phyloP scores from a whole-genome alignment of 2,797 vertebrate genomes.

The Spinus olivaceus region DNA sequence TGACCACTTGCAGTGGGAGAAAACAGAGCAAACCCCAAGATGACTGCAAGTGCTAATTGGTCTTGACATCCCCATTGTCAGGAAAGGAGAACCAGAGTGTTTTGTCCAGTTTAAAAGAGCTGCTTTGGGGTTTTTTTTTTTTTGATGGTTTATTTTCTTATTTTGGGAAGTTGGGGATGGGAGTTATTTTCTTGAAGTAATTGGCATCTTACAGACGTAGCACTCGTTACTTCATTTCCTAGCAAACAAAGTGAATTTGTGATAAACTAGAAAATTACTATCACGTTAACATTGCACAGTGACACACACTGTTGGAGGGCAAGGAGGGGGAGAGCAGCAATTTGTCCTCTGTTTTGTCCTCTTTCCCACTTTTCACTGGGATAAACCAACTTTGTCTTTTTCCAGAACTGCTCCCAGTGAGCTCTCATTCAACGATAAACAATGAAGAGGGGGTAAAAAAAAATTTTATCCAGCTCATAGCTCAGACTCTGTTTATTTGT shows the following conservation, averaged over 20 bases:
- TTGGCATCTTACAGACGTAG: neutral
- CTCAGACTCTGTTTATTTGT: neutral
- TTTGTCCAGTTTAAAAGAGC: neutral
- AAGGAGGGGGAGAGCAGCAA: neutral
- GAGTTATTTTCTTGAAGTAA: neutral
- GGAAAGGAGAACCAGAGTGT: neutral
- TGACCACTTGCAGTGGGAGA: constrained; percentile 29
- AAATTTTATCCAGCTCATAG: neutral
- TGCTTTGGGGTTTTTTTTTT: neutral
- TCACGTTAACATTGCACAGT: neutral
- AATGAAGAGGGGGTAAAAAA: neutral
- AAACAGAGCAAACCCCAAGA: constrained; percentile 14
- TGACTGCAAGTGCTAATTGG: constrained; percentile 23
- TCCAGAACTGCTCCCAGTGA: neutral
- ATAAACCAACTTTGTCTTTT: neutral
- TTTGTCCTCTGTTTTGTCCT: neutral
- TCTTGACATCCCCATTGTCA: constrained; percentile 35
- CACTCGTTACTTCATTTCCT: neutral
- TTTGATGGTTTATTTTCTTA: neutral
- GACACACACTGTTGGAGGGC: neutral
- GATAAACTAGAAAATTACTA: neutral
- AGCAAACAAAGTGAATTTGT: neutral
- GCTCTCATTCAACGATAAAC: neutral
- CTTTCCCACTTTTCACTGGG: neutral
- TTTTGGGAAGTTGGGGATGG: neutral